Percentiles rank a stretch among this genome's conserved stretches.
Evolutionary conservation across 1,140 invertebrate genomes (phyloP).

Genomic region (Anthonomus grandis): DNA sequence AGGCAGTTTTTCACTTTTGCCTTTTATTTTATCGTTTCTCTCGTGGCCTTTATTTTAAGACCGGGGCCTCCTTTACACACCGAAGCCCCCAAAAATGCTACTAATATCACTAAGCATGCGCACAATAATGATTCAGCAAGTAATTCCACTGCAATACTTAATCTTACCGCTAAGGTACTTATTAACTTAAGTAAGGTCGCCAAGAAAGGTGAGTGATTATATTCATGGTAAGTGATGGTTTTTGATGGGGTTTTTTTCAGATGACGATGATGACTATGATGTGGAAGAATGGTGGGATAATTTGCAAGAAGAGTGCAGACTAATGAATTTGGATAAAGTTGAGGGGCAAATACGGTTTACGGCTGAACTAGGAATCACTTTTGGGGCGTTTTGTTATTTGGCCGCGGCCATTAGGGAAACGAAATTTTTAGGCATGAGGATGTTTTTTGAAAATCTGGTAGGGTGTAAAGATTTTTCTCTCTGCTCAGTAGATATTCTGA

Average conservation of each 20-base stretch:
- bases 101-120: constrained; percentile 11
- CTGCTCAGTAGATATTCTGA: not conserved
- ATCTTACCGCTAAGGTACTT: constrained; percentile 1
- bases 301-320: constrained; percentile 63
- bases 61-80: constrained; percentile 62
- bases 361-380: constrained; percentile 67
- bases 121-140: constrained; percentile 16
- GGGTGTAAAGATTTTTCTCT: constrained; percentile 25
- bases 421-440: constrained; percentile 77
- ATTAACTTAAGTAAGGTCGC: not conserved
- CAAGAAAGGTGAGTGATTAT: constrained; percentile 3
- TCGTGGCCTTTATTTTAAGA: constrained; percentile 81
- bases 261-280: constrained; percentile 48
- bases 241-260: constrained; percentile 7
- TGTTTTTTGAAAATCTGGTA: constrained; percentile 91
- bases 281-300: constrained; percentile 67
- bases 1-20: constrained; percentile 86
- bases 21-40: constrained; percentile 83
- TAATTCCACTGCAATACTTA: constrained; percentile 6
- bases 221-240: not conserved
- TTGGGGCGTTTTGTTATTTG: constrained; percentile 79
- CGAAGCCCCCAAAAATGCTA: constrained; percentile 24
- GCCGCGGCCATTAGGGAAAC: constrained; percentile 76
- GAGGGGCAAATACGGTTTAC: constrained; percentile 63
- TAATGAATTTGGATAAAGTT: constrained; percentile 59